Conservation (phyloP, 2,797 vertebrate species). For the Prionace glauca region DNA sequence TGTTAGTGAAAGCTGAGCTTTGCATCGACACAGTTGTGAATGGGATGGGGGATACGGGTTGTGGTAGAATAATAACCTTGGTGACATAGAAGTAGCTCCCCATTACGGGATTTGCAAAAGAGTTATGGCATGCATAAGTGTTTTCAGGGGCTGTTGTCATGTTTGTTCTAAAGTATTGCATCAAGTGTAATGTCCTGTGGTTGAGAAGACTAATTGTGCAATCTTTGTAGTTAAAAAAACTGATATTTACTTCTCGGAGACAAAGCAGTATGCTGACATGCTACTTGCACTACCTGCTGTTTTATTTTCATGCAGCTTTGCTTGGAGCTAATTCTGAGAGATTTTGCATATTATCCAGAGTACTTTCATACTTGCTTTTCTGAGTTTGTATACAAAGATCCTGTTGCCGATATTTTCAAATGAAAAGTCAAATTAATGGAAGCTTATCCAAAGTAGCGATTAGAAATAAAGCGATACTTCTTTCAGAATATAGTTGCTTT, state of each 20-base stretch:
- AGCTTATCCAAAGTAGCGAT: neutral
- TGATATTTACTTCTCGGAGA: too few relatives aligned
- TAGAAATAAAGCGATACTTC: neutral
- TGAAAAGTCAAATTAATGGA: neutral
- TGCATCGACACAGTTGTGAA: neutral
- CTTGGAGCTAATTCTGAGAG: neutral
- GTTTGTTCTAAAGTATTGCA: neutral
- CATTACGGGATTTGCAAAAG: neutral
- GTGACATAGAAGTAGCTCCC: neutral
- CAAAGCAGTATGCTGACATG: neutral
- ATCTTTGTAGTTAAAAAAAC: neutral
- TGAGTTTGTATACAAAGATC: neutral
- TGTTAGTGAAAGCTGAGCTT: neutral
- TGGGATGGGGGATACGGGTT: too few relatives aligned
- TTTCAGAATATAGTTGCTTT: neutral
- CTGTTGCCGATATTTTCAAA: neutral
- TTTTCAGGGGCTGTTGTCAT: neutral
- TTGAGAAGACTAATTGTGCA: neutral
- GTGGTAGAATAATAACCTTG: neutral
- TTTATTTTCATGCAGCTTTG: neutral
- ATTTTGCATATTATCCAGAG: neutral
- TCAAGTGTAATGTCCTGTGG: neutral
- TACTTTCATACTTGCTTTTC: neutral
- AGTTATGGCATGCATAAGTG: neutral
- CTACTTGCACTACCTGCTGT: neutral